Evolutionary conservation across 1,140 invertebrate genomes (phyloP), one percentile per base, ranked within the genome.

Genomic region (Drosophila equinoxialis): DNA sequence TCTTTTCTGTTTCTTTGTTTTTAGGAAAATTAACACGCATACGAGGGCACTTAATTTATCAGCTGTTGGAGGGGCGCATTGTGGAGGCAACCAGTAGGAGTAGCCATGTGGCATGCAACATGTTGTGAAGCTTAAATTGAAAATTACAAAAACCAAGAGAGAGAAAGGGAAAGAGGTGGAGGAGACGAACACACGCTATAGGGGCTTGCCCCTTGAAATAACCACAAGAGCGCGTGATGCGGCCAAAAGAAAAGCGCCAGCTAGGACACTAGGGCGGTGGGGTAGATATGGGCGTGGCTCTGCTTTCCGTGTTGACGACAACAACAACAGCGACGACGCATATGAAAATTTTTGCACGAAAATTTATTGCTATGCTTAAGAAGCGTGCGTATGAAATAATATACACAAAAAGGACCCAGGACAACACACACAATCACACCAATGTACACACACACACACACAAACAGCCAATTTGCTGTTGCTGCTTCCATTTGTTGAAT

Each of bases 311-410:
- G 73, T 71, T 83, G 75, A 71, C 76, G 67, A 35, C 42, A 35
- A 41, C 7, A 17, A 23, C 45, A 20, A 51, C 45, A 35, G 51
- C 33, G 60, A 58, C 71, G 61, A 68, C 79, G 84, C 84, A 89
- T 87, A 87, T 87, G 83, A 87, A 87, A 87, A 87, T 87, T 77
- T 51, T 80, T 61, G 72, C 73, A 70, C 55, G 76, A 79, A 68
- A 87, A 87, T 87, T 87, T 87, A 87, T 87, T 83, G 83, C 83
- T 77, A 62, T 80, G 83, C 83, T 87, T 87, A 87, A 87, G 83
- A 69, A 89, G 74, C 79, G 84, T 89, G 79, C 83, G 84, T 80
- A 89, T 87, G 80, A 87, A 87, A 87, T 89, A 83, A 86, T 86
- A 86, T 77, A 83, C 79, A 83, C 79, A 87, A 61, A 75, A 67